Base-by-base conservation (phyloP, 1,140 invertebrate species). In the Cydia strobilella region DNA sequence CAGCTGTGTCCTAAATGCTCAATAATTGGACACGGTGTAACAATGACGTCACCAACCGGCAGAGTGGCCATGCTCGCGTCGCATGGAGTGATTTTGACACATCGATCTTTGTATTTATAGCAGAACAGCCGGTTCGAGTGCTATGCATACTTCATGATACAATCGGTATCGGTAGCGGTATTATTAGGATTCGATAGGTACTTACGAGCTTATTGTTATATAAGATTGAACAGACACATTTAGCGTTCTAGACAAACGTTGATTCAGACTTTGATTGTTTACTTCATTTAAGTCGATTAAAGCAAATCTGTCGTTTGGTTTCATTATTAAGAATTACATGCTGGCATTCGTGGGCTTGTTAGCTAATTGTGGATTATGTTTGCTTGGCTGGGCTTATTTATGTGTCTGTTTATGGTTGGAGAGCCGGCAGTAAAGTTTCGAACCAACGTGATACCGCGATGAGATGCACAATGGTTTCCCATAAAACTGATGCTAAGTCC, bases 321-420 rank as follows among this genome's bases (percentile, higher is more conserved):
- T 69, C 65, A 69, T 69, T 69, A 69, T 69, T 69, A 69, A 69
- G 65, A 69, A 69, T 69, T 15, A 69, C 65, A 69, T 69, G 65
- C 9, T 39, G 65, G 65, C 25, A 39, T 69, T 69, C 65, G 31
- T 69, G 9, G 65, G 31, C 35, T 69, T 31, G 65, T 69, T 69
- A 69, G 42, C 72, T 73, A 73, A 73, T 73, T 73, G 72, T 73
- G 72, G 71, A 73, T 73, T 73, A 73, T 6, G 72, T 73, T 72
- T 73, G 72, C 65, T 69, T 31, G 39, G 72, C 72, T 35, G 72
- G 42, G 42, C 27, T 73, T 73, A 54, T 73, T 73, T 73, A 51
- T 73, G 72, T 51, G 72, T 73, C 42, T 73, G 72, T 73, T 73
- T 73, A n/a, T n/a, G n/a, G n/a, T n/a, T n/a, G n/a, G n/a, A n/a